Base-by-base conservation (phyloP, 1,140 invertebrate genomes). In the Drosophila willistoni region DNA sequence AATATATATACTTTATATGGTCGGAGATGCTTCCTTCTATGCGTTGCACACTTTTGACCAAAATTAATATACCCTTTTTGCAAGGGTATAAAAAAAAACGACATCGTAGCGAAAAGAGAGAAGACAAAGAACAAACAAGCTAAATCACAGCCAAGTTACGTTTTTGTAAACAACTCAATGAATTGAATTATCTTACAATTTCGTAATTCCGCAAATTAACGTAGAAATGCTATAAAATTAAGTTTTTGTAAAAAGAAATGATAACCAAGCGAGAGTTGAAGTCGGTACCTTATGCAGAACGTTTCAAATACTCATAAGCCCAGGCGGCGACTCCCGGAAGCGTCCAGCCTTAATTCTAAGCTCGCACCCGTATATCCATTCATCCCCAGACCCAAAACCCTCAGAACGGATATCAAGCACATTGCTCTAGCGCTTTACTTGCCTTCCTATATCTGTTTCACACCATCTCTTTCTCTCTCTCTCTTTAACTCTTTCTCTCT, bases 261-360 rank as follows among this genome's bases (percentile, higher is more conserved):
- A 61, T 55, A 71, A 73, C 62, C 73, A 76, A 85, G 74, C 81
- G 81, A 86, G 82, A 90, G 77, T 91, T 77, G 66, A 84, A 74
- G 81, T 83, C 81, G 75, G 78, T 83, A 81, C 78, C 75, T 81
- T 76, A 73, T 79, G 65, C 68, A 68, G 44, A 77, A 73, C 76
- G 69, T 76, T 84, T 74, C 78, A 69, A 90, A 90, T 90, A 90
- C 87, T 90, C 74, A 78, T 65, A 78, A 71, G 71, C 65, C 76
- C 55, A 75, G 44, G 44, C 44, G 44, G 44, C 44, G 44, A 51
- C 44, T 51, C 44, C 44, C 44, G 44, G 66, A 63, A 68, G 65
- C 73, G 69, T 73, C n/a, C 61, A 80, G 81, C 81, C 81, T 80
- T 84, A 84, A 74, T 73, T 84, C 73, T 84, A 80, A 81, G 78